A percentile compares a stretch with the other conserved stretches of the same genome.
phyloP scores from a whole-genome alignment of 2,888 invertebrate species.

The Meloe dianella region DNA sequence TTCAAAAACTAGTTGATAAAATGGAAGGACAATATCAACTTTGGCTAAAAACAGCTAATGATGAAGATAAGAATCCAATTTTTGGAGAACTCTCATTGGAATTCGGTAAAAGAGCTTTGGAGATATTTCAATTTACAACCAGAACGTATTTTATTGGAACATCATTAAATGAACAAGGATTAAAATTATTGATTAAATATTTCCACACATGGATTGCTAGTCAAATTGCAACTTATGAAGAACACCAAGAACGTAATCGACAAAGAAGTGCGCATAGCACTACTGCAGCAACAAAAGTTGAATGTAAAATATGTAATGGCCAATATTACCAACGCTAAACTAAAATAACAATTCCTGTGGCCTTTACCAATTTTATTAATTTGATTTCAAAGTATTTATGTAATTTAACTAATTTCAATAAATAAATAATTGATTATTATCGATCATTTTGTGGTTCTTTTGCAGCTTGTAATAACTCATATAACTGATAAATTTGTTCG shows the following conservation, averaged over 20 bases:
- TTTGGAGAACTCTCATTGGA: slow-evolving; percentile 34
- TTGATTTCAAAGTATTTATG: neutral
- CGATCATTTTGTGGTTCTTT: slow-evolving; percentile 35
- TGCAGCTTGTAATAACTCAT: slow-evolving; percentile 78
- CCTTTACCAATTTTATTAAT: neutral
- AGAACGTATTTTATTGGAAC: slow-evolving; percentile 30
- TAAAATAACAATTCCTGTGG: neutral
- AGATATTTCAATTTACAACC: slow-evolving; percentile 36
- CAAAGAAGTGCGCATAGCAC: slow-evolving; percentile 16
- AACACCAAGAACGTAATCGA: slow-evolving; percentile 22
- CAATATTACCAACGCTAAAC: slow-evolving; percentile 31
- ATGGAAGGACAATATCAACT: slow-evolving; percentile 33
- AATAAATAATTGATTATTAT: neutral
- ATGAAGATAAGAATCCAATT: slow-evolving; percentile 28
- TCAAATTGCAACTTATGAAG: slow-evolving; percentile 30
- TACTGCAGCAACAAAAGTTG: slow-evolving; percentile 19
- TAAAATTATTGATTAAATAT: slow-evolving; percentile 41
- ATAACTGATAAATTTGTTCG: slow-evolving; percentile 84
- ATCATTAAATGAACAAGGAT: slow-evolving; percentile 24
- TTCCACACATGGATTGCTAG: slow-evolving; percentile 37
- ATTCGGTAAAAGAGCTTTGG: slow-evolving; percentile 26
- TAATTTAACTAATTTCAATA: neutral
- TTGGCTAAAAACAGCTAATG: slow-evolving; percentile 34
- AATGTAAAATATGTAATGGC: slow-evolving; percentile 38
- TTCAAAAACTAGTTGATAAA: slow-evolving; percentile 34